These are phyloP conservation scores for Hofmannophila pseudospretella DNA, from an alignment of 2,888 invertebrate species.

Conservation along the genomic window DNA sequence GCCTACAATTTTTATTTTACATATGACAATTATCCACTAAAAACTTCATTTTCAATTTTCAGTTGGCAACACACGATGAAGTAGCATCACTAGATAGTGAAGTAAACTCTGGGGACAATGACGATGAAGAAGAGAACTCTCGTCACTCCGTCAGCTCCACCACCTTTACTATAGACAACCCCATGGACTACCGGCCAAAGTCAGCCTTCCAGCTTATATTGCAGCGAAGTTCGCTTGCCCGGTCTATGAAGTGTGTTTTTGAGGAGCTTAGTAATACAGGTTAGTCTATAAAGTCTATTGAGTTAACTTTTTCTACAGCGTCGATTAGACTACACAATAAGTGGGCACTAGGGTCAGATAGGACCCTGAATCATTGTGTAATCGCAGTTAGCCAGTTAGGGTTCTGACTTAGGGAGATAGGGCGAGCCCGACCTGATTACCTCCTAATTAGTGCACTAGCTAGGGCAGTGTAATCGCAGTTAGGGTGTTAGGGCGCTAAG, in stretches of 20 bases:
- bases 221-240: slow-evolving; percentile 88
- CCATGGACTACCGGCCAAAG: slow-evolving; percentile 41
- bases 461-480: too few species aligned
- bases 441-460: too few species aligned
- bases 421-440: too few species aligned
- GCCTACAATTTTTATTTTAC: too few species aligned
- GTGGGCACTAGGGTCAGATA: too few species aligned
- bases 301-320: too few species aligned
- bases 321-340: too few species aligned
- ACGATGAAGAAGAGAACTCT: slow-evolving; percentile 59
- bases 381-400: too few species aligned
- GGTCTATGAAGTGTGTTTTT: slow-evolving; percentile 89
- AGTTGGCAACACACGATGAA: slow-evolving; percentile 78
- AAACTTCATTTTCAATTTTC: slow-evolving; percentile 20
- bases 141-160: slow-evolving; percentile 59
- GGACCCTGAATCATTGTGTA: too few species aligned
- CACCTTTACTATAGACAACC: slow-evolving; percentile 42
- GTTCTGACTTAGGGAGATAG: too few species aligned
- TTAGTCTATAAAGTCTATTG: slow-evolving; percentile 23
- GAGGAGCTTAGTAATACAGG: slow-evolving; percentile 84
- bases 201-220: slow-evolving; percentile 90
- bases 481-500: too few species aligned
- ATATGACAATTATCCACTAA: too few species aligned
- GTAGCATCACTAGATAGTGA: slow-evolving; percentile 71
- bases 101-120: slow-evolving; percentile 56